Conservation (phyloP, 2,888 invertebrate species). For the Uloborus plumipes region DNA sequence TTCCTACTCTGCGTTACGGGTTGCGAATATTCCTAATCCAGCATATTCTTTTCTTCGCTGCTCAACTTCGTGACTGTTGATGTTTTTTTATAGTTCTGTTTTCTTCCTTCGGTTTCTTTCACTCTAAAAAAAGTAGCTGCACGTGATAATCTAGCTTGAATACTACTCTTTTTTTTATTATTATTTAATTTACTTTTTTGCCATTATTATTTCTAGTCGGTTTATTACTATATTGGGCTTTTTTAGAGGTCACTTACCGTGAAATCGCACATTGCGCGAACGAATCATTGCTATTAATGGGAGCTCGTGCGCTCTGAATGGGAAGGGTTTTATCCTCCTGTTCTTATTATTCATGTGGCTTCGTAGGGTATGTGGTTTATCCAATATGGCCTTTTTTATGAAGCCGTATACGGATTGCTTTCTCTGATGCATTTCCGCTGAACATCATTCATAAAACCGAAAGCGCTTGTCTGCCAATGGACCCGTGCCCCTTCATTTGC, state of each 20-base stretch:
- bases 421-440: neutral
- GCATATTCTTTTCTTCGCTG: neutral
- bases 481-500: constrained; percentile 3
- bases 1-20: too few species aligned
- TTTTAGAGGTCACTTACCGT: constrained; percentile 32
- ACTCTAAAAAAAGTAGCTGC: constrained; percentile 7
- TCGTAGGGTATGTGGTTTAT: constrained; percentile 5
- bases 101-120: neutral
- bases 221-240: constrained; percentile 10
- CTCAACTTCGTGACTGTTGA: constrained; percentile 25
- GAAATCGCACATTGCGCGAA: constrained; percentile 19
- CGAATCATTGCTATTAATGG: constrained; percentile 36
- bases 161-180: constrained; percentile 12
- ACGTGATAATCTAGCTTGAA: constrained; percentile 21
- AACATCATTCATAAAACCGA: constrained; percentile 1
- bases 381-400: neutral
- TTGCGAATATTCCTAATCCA: neutral
- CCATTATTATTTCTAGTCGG: neutral
- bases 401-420: neutral
- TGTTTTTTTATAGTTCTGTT: neutral
- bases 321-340: constrained; percentile 2
- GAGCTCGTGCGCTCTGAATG: constrained; percentile 20
- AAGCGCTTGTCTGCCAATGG: neutral
- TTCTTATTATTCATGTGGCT: neutral
- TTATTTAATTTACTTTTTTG: constrained; percentile 18